Base-by-base conservation (phyloP, 2,888 invertebrate species). In the Cryptus viduatorius region DNA sequence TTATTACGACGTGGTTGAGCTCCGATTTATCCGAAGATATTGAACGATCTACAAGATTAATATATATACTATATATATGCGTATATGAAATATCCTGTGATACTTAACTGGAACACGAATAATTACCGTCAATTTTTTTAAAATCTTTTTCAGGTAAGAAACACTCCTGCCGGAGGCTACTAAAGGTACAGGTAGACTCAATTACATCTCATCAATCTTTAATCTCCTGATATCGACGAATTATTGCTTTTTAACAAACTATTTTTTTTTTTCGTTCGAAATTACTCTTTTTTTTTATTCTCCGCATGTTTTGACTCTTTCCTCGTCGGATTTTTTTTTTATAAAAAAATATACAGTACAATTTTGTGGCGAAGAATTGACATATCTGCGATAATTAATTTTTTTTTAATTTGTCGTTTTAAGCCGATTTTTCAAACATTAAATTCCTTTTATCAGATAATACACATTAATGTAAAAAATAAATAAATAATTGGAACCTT, bases 101-200 rank as follows among this genome's bases (percentile, higher is more conserved):
- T 44, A 29, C 46, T 16, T 12, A 73, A 67, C n/a, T 46, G 14
- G 37, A 68, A 16, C 42, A 59, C 46, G 5, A 37, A 68, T 50
- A 37, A 67, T 76, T 37, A 61, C 14, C 72, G 19, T 48, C 19
- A 69, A 19, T 64, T 71, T 56, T 76, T 81, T 12, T 48, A n/a
- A n/a, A n/a, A n/a, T 77, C 37, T 53, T 75, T 69, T 14, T 65
- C 87, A 89, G 89, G 89, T 89, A 87, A 89, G 87, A 78, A 44
- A 72, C 19, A 48, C 24, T 84, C 24, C 7, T 37, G 42, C 10
- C n/a, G 44, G 37, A 73, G 0, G 73, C 19, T n/a, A 44, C 12
- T 73, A 42, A 69, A 4, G 1, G 3, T 42, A 48, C 44, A 76
- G 64, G 65, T 71, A 71, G 31, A 71, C 44, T 14, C 29, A 24